Percentiles rank a stretch among this genome's conserved stretches.
phyloP scores from a whole-genome alignment of 2,797 vertebrate genomes.

The Babyrousa celebensis region DNA sequence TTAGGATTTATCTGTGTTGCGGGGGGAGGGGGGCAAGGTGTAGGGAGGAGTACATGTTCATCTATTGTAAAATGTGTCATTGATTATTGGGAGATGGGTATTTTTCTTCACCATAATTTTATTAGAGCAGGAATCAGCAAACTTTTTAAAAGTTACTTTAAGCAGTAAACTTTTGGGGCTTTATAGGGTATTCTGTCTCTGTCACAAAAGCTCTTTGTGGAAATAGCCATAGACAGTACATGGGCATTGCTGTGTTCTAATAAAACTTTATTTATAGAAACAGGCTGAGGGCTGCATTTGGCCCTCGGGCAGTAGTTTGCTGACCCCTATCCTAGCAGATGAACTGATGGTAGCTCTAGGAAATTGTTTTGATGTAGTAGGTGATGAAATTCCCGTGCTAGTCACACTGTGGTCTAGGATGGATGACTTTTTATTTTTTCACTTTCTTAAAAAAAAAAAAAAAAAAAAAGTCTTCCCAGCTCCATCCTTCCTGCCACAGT shows the following conservation, averaged over 20 bases:
- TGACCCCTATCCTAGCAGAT: not conserved
- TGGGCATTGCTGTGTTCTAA: not conserved
- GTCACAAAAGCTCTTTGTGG: not conserved
- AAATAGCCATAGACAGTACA: not conserved
- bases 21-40: no score
- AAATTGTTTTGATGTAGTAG: not conserved
- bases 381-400: not conserved
- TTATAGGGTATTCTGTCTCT: not conserved
- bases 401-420: not conserved
- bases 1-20: not conserved
- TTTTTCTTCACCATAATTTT: not conserved
- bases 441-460: slow-evolving; percentile 9
- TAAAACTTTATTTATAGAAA: slow-evolving; percentile 30
- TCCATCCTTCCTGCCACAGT: slow-evolving; percentile 19
- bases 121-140: not conserved
- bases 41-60: no score
- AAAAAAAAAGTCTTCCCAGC: not conserved
- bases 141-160: not conserved
- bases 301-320: not conserved
- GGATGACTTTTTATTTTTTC: not conserved
- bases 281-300: not conserved
- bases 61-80: not conserved
- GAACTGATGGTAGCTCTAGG: not conserved
- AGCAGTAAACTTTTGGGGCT: not conserved
- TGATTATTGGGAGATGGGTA: not conserved